These are phyloP conservation scores for Drosophila ochracea DNA, from an alignment of 2,888 invertebrate genomes.

Conservation along the genomic window DNA sequence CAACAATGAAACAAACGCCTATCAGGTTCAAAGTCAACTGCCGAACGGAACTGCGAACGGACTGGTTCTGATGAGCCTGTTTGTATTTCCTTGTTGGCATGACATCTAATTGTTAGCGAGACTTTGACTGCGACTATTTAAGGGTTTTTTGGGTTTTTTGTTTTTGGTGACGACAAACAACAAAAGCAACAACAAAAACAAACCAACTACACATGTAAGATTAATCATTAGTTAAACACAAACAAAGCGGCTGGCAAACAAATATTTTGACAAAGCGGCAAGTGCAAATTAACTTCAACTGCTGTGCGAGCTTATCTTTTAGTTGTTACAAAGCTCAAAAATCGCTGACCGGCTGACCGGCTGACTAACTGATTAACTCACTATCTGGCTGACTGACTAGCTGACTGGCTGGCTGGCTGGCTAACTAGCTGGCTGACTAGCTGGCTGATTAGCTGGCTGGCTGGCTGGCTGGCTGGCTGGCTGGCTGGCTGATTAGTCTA, in stretches of 20 bases:
- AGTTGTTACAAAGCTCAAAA: conserved; percentile 25
- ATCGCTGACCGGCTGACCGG: not conserved
- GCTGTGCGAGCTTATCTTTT: conserved; percentile 44
- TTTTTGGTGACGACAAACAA: conserved; percentile 65
- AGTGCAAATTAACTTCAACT: conserved; percentile 21
- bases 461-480: not conserved
- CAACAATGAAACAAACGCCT: conserved; percentile 21
- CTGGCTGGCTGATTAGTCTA: conserved; percentile 14
- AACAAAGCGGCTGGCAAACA: conserved; percentile 46
- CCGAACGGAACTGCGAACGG: conserved; percentile 4
- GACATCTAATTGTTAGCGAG: conserved; percentile 57
- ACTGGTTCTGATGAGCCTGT: conserved; percentile 41
- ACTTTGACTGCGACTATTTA: conserved; percentile 70
- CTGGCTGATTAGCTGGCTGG: not conserved
- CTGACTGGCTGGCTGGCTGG: not conserved
- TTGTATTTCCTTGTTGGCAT: conserved; percentile 74
- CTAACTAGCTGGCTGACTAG: not conserved
- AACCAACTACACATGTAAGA: conserved; percentile 20
- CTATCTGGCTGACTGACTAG: not conserved
- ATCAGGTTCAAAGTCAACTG: conserved; percentile 43
- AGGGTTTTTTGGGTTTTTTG: conserved; percentile 56
- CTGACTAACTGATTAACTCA: too few species aligned
- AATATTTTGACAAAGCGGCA: conserved; percentile 32
- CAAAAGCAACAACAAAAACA: conserved; percentile 26
- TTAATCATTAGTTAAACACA: conserved; percentile 42